Evolutionary conservation across 2,797 vertebrate species (phyloP).

Genomic region (Karalla daura): DNA sequence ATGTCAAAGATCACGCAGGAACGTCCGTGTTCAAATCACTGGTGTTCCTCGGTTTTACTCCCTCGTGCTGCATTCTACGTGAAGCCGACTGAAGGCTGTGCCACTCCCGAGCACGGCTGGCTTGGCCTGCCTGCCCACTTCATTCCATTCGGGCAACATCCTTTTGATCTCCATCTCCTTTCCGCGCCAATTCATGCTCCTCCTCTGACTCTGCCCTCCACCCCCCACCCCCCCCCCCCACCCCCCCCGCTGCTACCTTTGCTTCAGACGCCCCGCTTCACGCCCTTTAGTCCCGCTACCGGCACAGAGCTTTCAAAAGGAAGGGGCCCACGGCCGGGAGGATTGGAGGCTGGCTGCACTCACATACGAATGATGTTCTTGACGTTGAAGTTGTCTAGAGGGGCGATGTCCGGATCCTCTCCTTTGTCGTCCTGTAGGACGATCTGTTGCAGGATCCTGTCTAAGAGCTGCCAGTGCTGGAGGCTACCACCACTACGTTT

Average conservation of each 20-base stretch:
- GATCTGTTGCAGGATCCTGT: slow-evolving; percentile 96
- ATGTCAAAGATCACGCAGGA: slow-evolving; percentile 27
- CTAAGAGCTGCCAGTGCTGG: slow-evolving; percentile 97
- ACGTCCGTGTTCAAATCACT: neutral
- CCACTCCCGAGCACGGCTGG: slow-evolving; percentile 54
- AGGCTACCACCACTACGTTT: slow-evolving; percentile 90
- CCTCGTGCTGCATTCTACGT: neutral
- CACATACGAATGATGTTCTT: slow-evolving; percentile 97
- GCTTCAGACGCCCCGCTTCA: no score
- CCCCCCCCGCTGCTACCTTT: no score
- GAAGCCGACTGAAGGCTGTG: slow-evolving; percentile 34
- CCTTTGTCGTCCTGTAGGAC: slow-evolving; percentile 96
- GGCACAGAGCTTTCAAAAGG: neutral
- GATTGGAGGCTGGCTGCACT: no score
- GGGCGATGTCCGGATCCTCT: slow-evolving; percentile 91
- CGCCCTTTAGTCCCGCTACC: slow-evolving; percentile 12
- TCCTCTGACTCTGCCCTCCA: slow-evolving; percentile 46
- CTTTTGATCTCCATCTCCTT: slow-evolving; percentile 72
- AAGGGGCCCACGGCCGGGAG: neutral
- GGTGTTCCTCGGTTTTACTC: neutral
- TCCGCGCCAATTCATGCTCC: slow-evolving; percentile 52
- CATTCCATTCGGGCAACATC: slow-evolving; percentile 62
- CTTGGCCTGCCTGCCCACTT: slow-evolving; percentile 36
- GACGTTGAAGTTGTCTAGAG: slow-evolving; percentile 96
- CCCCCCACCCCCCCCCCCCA: slow-evolving; percentile 45